Percentiles rank a stretch among this genome's conserved stretches.
Evolutionary conservation across 2,888 invertebrate genomes (phyloP).

Genomic region (Gymnosoma rotundatum): DNA sequence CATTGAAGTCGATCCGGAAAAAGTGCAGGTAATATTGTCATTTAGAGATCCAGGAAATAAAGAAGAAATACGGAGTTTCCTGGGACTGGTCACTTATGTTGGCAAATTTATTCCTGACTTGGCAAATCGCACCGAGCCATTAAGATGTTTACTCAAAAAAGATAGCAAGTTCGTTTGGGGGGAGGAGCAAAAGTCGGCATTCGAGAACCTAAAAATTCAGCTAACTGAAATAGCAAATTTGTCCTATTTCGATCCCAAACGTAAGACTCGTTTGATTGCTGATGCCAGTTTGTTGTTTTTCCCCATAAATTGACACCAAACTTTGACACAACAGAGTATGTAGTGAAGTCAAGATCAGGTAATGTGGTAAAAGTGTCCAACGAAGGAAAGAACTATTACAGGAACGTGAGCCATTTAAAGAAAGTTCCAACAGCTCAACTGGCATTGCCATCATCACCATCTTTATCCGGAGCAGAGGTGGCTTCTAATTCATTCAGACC

Average conservation of each 20-base stretch:
- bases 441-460: too few species aligned
- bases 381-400: conserved; percentile 17
- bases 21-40: too few species aligned
- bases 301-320: conserved; percentile 49
- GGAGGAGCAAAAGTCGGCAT: too few species aligned
- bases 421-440: conserved; percentile 11
- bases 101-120: too few species aligned
- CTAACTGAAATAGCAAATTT: conserved; percentile 69
- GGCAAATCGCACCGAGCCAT: too few species aligned
- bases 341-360: conserved; percentile 22
- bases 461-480: too few species aligned
- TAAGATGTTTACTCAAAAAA: too few species aligned
- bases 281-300: conserved; percentile 74
- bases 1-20: too few species aligned
- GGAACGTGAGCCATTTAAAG: conserved; percentile 37
- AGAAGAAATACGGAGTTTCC: too few species aligned
- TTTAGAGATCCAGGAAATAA: too few species aligned
- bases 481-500: neutral
- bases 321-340: conserved; percentile 12
- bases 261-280: conserved; percentile 73
- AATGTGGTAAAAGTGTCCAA: conserved; percentile 13
- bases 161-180: too few species aligned
- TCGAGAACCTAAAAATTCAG: neutral
- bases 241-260: conserved; percentile 74
- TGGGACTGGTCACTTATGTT: too few species aligned